Percentiles rank a stretch among this genome's conserved stretches.
These are phyloP conservation scores for Steinernema feltiae DNA, from an alignment of 1,140 invertebrate genomes.

Conservation along the genomic window DNA sequence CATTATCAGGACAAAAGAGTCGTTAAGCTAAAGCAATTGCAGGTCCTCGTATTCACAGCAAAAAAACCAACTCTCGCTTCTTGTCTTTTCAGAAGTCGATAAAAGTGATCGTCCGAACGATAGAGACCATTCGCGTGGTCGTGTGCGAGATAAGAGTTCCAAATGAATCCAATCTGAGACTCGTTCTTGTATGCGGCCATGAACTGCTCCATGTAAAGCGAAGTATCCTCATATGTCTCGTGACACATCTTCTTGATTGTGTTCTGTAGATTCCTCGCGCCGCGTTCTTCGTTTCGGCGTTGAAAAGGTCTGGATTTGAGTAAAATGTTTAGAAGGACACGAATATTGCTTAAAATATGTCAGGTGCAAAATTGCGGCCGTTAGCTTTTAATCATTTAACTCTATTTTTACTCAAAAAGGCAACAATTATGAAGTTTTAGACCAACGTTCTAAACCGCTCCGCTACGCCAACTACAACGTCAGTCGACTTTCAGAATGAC, in stretches of 20 bases:
- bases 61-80: constrained; percentile 3
- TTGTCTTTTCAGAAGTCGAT: constrained; percentile 13
- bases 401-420: no score
- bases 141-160: constrained; percentile 19
- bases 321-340: no score
- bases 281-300: neutral
- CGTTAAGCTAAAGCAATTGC: constrained; percentile 23
- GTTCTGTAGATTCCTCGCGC: neutral
- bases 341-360: no score
- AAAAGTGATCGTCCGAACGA: constrained; percentile 19
- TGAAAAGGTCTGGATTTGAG: constrained; percentile 12
- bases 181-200: constrained; percentile 24
- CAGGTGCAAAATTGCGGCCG: no score
- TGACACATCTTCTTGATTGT: neutral
- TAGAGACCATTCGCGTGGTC: constrained; percentile 15
- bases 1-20: constrained; percentile 31
- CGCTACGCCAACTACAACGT: no score
- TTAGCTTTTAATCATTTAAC: neutral
- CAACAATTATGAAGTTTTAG: no score
- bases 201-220: constrained; percentile 23
- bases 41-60: neutral
- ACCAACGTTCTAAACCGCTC: no score
- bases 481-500: no score
- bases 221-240: neutral
- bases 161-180: constrained; percentile 23